Percentiles rank a stretch among this genome's conserved stretches.
Conservation (phyloP, 1,140 invertebrate genomes). For the Euura lappo region DNA sequence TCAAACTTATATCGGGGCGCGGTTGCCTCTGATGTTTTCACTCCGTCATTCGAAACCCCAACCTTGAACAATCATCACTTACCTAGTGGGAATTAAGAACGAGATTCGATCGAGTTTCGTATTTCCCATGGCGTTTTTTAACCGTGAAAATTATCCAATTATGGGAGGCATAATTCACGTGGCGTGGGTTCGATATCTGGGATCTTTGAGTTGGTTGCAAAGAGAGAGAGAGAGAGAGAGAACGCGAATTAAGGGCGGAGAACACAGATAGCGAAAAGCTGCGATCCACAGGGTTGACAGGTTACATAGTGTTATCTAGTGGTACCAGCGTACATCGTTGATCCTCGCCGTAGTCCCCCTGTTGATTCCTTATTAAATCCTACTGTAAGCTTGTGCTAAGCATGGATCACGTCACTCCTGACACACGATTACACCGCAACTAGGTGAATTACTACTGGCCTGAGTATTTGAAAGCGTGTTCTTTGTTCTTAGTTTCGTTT, state of each 20-base stretch:
- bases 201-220: background rate
- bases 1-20: slow-evolving; percentile 28
- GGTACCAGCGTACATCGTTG: slow-evolving; percentile 54
- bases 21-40: background rate
- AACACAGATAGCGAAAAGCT: slow-evolving; percentile 46
- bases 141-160: slow-evolving; percentile 54
- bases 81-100: background rate
- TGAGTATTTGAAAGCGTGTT: too few species aligned
- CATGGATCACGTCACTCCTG: slow-evolving; percentile 46
- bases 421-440: slow-evolving; percentile 31
- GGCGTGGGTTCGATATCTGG: background rate
- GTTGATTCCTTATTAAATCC: slow-evolving; percentile 49
- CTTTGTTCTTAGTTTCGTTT: too few species aligned
- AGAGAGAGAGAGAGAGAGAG: background rate
- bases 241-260: slow-evolving; percentile 26
- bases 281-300: slow-evolving; percentile 46
- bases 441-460: too few species aligned
- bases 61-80: too few species aligned
- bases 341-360: slow-evolving; percentile 33
- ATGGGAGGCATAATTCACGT: slow-evolving; percentile 23
- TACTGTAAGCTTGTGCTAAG: background rate
- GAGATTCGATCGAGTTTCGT: background rate
- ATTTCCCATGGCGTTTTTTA: slow-evolving; percentile 7
- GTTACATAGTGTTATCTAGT: slow-evolving; percentile 59
- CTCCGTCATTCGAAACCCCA: too few species aligned